These are phyloP conservation scores for Dascillus cervinus DNA, from an alignment of 2,888 invertebrate species.

Conservation along the genomic window DNA sequence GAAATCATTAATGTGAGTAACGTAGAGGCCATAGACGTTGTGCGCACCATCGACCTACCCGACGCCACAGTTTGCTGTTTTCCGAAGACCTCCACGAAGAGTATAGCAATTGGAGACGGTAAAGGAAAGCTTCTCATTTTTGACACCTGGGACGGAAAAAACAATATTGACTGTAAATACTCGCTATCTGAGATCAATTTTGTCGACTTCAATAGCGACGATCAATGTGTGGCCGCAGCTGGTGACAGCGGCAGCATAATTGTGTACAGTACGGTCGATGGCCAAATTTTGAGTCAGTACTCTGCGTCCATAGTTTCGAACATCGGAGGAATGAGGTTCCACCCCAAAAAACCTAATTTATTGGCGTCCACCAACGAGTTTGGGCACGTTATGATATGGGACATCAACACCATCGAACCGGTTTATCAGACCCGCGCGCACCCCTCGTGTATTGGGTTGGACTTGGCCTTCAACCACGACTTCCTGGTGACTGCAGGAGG, in stretches of 20 bases:
- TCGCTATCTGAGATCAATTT: conserved; percentile 20
- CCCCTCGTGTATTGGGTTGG: too few relatives aligned
- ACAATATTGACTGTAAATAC: conserved; percentile 22
- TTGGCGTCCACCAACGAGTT: conserved; percentile 26
- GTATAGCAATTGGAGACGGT: conserved; percentile 31
- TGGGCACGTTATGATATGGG: conserved; percentile 27
- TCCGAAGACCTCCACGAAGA: too few relatives aligned
- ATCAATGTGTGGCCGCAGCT: conserved; percentile 25
- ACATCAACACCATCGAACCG: too few relatives aligned
- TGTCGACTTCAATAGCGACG: conserved; percentile 28
- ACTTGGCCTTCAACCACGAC: too few relatives aligned
- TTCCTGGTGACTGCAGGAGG: too few relatives aligned
- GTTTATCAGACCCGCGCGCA: too few relatives aligned
- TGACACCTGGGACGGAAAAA: conserved; percentile 30
- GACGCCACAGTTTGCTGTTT: too few relatives aligned
- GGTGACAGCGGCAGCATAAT: conserved; percentile 14
- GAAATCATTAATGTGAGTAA: too few relatives aligned
- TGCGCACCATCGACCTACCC: conserved; percentile 24
- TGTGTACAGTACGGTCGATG: conserved; percentile 18
- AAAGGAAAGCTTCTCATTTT: too few relatives aligned
- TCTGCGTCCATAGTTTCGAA: conserved; percentile 8
- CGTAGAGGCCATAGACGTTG: too few relatives aligned
- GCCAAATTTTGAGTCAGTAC: conserved; percentile 11
- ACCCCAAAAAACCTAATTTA: conserved; percentile 22
- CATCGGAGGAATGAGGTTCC: conserved; percentile 22